These are phyloP conservation scores for Drosophila pseudotakahashii DNA, from an alignment of 2,888 invertebrate genomes.

Conservation along the genomic window DNA sequence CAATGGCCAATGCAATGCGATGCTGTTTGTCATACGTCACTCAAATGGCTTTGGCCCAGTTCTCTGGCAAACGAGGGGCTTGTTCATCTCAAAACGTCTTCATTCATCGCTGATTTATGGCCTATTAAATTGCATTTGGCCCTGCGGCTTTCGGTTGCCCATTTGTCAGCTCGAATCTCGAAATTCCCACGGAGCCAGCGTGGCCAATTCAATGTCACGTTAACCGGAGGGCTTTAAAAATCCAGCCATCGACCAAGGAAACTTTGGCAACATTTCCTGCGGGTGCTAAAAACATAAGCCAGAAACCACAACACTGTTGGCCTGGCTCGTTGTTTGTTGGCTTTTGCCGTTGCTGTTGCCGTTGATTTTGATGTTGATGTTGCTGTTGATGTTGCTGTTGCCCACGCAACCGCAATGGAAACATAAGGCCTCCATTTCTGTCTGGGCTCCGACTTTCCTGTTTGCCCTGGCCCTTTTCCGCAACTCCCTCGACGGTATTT, in stretches of 20 bases:
- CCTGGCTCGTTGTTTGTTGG: constrained; percentile 4
- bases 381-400: constrained; percentile 44
- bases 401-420: constrained; percentile 65
- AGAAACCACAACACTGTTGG: constrained; percentile 34
- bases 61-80: constrained; percentile 15
- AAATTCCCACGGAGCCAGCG: constrained; percentile 58
- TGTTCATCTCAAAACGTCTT: constrained; percentile 35
- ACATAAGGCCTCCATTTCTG: constrained; percentile 40
- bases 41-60: constrained; percentile 45
- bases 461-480: constrained; percentile 19
- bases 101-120: constrained; percentile 60
- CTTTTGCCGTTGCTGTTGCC: constrained; percentile 24
- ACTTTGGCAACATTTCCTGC: constrained; percentile 47
- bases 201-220: constrained; percentile 71
- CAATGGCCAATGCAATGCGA: constrained; percentile 11
- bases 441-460: constrained; percentile 14
- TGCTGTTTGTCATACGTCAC: constrained; percentile 36
- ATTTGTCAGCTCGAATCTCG: constrained; percentile 23
- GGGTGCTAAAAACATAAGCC: constrained; percentile 51
- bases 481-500: constrained; percentile 45
- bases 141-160: constrained; percentile 19
- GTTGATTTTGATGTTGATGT: constrained; percentile 28
- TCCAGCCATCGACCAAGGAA: constrained; percentile 8
- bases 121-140: constrained; percentile 64
- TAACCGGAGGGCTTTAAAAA: constrained; percentile 25